phyloP scores from a whole-genome alignment of 2,888 invertebrate species.

The Eugnorisma glareosa region DNA sequence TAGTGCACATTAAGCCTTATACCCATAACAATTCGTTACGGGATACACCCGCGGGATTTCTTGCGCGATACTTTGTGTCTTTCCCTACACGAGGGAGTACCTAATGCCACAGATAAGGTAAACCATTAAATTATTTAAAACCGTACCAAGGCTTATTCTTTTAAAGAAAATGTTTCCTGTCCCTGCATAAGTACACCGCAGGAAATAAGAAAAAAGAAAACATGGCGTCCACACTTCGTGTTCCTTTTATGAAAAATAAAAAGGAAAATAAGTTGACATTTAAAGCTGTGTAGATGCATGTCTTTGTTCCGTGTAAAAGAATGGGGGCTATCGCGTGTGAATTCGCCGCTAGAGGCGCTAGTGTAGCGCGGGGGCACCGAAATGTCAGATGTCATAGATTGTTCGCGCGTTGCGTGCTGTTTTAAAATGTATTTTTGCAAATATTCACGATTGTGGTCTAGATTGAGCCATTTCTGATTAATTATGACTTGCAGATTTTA shows the following conservation, averaged over 20 bases:
- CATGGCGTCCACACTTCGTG: neutral
- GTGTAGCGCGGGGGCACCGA: too few species aligned
- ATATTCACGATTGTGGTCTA: too few species aligned
- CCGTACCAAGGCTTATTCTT: constrained; percentile 12
- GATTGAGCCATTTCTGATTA: too few species aligned
- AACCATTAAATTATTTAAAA: constrained; percentile 52
- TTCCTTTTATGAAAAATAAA: constrained; percentile 32
- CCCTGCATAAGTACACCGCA: constrained; percentile 21
- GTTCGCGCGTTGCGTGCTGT: too few species aligned
- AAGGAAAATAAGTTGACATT: constrained; percentile 11
- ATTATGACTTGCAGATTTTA: too few species aligned
- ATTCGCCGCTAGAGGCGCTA: too few species aligned
- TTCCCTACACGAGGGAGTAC: constrained; percentile 32
- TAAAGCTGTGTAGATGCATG: neutral
- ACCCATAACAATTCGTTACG: constrained; percentile 56
- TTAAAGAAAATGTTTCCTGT: constrained; percentile 35
- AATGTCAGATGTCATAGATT: too few species aligned
- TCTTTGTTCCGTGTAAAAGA: neutral
- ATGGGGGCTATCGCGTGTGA: too few species aligned
- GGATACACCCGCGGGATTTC: constrained; percentile 38
- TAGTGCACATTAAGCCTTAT: constrained; percentile 44
- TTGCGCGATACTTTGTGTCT: constrained; percentile 50
- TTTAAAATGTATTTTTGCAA: too few species aligned
- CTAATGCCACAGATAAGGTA: constrained; percentile 42
- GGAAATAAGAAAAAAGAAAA: constrained; percentile 16